Base-by-base conservation (phyloP, 2,888 invertebrate species). In the Bugula neritina region DNA sequence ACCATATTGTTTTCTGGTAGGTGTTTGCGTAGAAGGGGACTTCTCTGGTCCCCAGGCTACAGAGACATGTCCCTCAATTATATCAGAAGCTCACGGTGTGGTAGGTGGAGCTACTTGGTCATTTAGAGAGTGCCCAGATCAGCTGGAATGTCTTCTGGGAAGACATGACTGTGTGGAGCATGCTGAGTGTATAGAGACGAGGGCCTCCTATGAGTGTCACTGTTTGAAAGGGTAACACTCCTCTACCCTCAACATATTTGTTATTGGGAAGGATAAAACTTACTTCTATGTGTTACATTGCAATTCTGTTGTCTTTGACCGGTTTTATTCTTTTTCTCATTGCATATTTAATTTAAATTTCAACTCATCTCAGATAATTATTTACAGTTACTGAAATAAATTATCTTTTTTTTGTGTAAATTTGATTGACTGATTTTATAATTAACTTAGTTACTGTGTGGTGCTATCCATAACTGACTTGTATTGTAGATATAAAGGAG, bases 111-210 rank as follows among this genome's bases (percentile, higher is more conserved):
- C 63, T 34, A 63, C 29, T 5, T 63, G 63, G 63, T 63, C 29
- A 31, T 63, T 63, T n/a, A 63, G 63, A 63, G 27, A 25, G 10
- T 83, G 82, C 73, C 94, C 94, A 0, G 94, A 95, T 82, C 93
- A 96, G 0, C 93, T 96, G 81, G 96, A 96, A 84, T 96, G 96
- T 80, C 90, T 90, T 0, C 87, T 95, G 13, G 91, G 90, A 0
- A 86, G 94, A 34, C 92, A 94, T 80, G 91, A 94, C 80, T 96
- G 96, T 79, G 94, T 96, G 84, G 87, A 89, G 73, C 90, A 95
- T 81, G 95, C 96, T 3, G 90, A 91, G 54, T 96, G 96, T 83
- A 91, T 91, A 71, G 95, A 96, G 81, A 94, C 93, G 0, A 92
- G 92, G 79, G 93, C 93, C 0, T 93, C 93, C 0, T 96, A 90